phyloP scores from a whole-genome alignment of 2,113 vertebrate species.

The Elgaria multicarinata region DNA sequence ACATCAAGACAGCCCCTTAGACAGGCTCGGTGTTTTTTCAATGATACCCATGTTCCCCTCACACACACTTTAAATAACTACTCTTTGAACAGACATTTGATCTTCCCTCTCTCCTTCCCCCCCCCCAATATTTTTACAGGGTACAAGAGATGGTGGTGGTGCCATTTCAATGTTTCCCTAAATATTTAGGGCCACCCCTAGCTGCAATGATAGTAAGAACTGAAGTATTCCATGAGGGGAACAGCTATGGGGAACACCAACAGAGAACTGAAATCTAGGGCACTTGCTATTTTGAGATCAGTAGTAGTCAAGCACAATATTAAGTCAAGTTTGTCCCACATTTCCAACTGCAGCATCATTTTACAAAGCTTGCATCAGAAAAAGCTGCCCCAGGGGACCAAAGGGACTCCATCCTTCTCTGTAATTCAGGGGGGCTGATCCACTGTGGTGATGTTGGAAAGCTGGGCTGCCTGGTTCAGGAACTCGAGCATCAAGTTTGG shows the following conservation, averaged over 20 bases:
- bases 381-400: background rate
- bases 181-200: background rate
- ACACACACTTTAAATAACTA: background rate
- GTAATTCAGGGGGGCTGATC: background rate
- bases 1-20: no score
- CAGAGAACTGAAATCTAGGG: background rate
- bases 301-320: background rate
- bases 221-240: background rate
- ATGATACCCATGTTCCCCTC: background rate
- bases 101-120: no score
- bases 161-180: background rate
- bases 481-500: background rate
- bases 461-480: background rate
- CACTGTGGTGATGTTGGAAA: background rate
- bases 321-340: background rate
- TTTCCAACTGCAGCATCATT: background rate
- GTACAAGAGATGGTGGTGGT: background rate
- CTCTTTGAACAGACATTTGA: background rate
- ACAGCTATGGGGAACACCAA: background rate
- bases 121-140: background rate
- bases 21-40: background rate
- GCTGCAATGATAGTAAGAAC: background rate
- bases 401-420: background rate
- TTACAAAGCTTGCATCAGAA: background rate
- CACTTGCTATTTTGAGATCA: background rate